A percentile compares a stretch with the other conserved stretches of the same genome.
Evolutionary conservation across 1,140 invertebrate species (phyloP).

Genomic region (Pissodes strobi): DNA sequence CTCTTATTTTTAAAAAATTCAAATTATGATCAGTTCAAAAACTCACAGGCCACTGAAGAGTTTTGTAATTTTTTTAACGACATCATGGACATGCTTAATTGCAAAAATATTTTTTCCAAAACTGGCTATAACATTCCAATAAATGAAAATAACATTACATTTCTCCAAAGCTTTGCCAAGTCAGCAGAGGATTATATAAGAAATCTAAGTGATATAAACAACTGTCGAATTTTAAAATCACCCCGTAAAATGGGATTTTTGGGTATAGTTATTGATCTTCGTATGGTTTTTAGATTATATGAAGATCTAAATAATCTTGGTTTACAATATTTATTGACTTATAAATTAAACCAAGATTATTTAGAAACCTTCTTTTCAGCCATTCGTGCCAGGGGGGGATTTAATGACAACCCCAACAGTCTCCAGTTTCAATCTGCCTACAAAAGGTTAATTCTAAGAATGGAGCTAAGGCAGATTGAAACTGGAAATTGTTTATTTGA

Average conservation of each 20-base stretch:
- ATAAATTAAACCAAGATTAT: conserved; percentile 25
- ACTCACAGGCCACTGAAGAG: conserved; percentile 18
- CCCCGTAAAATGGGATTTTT: conserved; percentile 9
- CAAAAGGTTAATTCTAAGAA: conserved; percentile 7
- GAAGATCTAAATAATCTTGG: conserved; percentile 1
- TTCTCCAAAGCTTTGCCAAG: background rate
- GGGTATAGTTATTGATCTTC: conserved; percentile 10
- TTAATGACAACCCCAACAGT: conserved; percentile 19
- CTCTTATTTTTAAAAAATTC: conserved; percentile 32
- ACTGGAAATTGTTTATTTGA: conserved; percentile 6
- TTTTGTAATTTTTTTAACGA: conserved; percentile 40
- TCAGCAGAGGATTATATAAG: conserved; percentile 6
- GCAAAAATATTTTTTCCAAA: conserved; percentile 36
- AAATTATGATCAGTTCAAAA: conserved; percentile 25
- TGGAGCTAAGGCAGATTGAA: background rate
- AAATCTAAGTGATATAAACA: background rate
- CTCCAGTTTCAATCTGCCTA: conserved; percentile 15
- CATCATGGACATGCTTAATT: conserved; percentile 41
- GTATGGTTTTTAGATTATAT: conserved; percentile 15
- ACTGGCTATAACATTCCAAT: conserved; percentile 3
- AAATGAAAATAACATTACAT: background rate
- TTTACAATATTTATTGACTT: conserved; percentile 13
- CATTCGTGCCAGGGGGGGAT: conserved; percentile 8
- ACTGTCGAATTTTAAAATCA: background rate
- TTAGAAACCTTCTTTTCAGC: conserved; percentile 16